A percentile compares a stretch with the other conserved stretches of the same genome.
phyloP scores from a whole-genome alignment of 2,888 invertebrate species.

The Hololepta plana region DNA sequence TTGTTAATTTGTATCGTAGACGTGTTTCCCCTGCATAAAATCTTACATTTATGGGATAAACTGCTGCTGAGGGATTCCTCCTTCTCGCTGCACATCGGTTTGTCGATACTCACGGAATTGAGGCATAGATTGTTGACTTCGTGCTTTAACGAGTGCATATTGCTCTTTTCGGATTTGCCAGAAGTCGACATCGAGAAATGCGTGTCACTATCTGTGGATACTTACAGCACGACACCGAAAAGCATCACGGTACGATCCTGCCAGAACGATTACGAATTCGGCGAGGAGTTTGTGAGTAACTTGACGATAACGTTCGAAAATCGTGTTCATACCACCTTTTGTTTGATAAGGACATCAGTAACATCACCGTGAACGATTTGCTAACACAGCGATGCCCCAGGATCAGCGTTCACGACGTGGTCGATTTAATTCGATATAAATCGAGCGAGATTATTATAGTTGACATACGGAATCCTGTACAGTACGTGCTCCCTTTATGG shows the following conservation, averaged over 20 bases:
- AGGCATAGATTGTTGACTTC: constrained; percentile 67
- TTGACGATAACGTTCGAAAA: no score
- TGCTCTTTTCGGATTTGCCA: constrained; percentile 95
- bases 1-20: constrained; percentile 34
- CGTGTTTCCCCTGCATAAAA: constrained; percentile 95
- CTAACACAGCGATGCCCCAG: constrained; percentile 56
- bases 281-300: constrained; percentile 8
- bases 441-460: constrained; percentile 38
- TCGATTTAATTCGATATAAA: constrained; percentile 47
- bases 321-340: no score
- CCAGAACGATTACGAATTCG: constrained; percentile 29
- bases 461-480: constrained; percentile 47
- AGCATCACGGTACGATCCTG: constrained; percentile 77
- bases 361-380: constrained; percentile 1
- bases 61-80: constrained; percentile 82
- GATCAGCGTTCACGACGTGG: constrained; percentile 71
- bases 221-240: constrained; percentile 70
- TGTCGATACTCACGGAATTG: constrained; percentile 80
- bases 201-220: constrained; percentile 71
- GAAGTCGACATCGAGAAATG: constrained; percentile 91
- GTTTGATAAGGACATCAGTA: constrained; percentile 1
- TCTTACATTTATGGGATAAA: constrained; percentile 95
- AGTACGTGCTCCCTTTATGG: constrained; percentile 26
- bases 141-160: constrained; percentile 96
- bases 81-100: constrained; percentile 86